phyloP scores from a whole-genome alignment of 2,797 vertebrate species.

The Hypotaenidia philippensis region DNA sequence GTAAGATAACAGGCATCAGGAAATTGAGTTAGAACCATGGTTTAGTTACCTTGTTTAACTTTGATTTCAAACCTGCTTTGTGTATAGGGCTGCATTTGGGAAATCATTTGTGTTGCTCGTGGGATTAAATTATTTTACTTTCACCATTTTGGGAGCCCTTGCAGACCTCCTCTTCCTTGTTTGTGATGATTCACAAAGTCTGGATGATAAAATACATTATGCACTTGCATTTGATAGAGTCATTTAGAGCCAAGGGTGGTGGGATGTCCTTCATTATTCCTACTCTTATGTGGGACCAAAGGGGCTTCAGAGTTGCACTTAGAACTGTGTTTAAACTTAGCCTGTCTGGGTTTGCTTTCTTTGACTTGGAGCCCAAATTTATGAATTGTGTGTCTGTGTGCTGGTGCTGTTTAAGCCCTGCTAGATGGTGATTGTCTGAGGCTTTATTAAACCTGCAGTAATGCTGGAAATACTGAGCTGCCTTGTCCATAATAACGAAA shows the following conservation, averaged over 20 bases:
- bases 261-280: background rate
- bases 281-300: background rate
- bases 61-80: background rate
- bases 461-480: background rate
- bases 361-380: background rate
- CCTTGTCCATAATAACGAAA: background rate
- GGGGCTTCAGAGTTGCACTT: background rate
- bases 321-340: background rate
- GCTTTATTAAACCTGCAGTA: background rate
- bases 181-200: background rate
- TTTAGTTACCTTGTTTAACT: background rate
- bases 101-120: background rate
- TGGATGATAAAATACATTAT: background rate
- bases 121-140: background rate
- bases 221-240: background rate
- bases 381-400: background rate
- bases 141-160: background rate
- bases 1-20: background rate
- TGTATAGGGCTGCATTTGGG: background rate
- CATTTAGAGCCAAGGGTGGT: background rate
- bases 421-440: background rate
- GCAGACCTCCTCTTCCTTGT: background rate
- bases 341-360: background rate
- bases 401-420: background rate
- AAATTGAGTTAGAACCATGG: background rate